Conservation (phyloP, 2,888 invertebrate species). For the Anthrax anthrax region DNA sequence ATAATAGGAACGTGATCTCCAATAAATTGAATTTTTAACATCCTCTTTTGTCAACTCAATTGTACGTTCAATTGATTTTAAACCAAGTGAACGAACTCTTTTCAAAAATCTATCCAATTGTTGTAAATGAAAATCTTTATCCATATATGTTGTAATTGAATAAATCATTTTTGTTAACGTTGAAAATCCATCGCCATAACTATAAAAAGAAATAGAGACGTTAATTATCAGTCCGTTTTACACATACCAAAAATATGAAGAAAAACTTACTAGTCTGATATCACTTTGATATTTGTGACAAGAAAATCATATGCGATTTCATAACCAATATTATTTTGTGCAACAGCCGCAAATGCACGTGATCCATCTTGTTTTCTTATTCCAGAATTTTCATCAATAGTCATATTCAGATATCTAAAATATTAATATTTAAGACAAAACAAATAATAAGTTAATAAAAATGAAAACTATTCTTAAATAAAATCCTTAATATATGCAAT, state of each 20-base stretch:
- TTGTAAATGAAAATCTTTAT: constrained; percentile 35
- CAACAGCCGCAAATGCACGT: constrained; percentile 42
- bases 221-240: background rate
- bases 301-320: constrained; percentile 45
- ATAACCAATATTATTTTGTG: constrained; percentile 42
- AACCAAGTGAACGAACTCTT: constrained; percentile 24
- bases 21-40: constrained; percentile 33
- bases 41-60: constrained; percentile 31
- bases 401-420: constrained; percentile 39
- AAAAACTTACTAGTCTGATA: constrained; percentile 30
- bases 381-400: constrained; percentile 36
- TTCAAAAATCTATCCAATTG: constrained; percentile 27
- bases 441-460: background rate
- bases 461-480: too few relatives aligned
- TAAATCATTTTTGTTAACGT: constrained; percentile 40
- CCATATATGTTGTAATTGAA: constrained; percentile 39
- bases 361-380: constrained; percentile 48
- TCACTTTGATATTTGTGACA: constrained; percentile 32
- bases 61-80: constrained; percentile 26
- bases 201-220: constrained; percentile 14
- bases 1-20: constrained; percentile 32
- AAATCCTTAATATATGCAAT: too few relatives aligned
- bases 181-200: constrained; percentile 42
- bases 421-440: background rate
- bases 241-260: background rate